Evolutionary conservation across 2,113 vertebrate genomes (phyloP).

Genomic region (Clarias gariepinus): DNA sequence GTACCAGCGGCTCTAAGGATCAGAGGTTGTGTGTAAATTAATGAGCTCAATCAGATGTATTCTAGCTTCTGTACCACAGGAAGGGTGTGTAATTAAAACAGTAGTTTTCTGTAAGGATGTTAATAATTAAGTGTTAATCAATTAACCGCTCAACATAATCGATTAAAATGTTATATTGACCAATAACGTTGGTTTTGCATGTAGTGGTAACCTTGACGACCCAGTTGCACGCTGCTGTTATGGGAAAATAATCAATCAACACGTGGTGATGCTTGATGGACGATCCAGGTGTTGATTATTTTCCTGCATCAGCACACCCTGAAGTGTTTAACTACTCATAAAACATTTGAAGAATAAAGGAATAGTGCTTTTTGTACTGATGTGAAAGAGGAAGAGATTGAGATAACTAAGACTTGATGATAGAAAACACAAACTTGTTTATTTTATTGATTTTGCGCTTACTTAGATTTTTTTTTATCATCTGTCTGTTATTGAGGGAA

Average conservation of each 20-base stretch:
- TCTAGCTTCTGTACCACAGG: background rate
- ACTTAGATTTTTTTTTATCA: background rate
- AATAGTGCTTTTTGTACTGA: background rate
- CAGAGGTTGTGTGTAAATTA: too few species aligned
- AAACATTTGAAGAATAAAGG: background rate
- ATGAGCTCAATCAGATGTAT: too few species aligned
- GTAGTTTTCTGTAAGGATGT: background rate
- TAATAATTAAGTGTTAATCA: too few species aligned
- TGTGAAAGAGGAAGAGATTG: background rate
- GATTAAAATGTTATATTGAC: too few species aligned
- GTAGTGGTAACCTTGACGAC: too few species aligned
- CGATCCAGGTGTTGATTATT: background rate
- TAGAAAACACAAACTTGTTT: background rate
- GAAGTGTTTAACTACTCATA: background rate
- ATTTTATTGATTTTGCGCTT: background rate
- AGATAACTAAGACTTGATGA: background rate
- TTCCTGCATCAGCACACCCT: background rate
- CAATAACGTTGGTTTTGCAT: too few species aligned
- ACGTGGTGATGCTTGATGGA: background rate
- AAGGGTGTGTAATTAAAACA: too few species aligned
- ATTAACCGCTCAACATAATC: too few species aligned
- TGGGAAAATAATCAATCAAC: background rate
- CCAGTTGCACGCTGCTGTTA: background rate
- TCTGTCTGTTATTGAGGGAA: background rate
- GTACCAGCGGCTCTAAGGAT: background rate